Evolutionary conservation across 2,113 vertebrate species (phyloP).

Genomic region (Poeciliopsis turrubarensis): DNA sequence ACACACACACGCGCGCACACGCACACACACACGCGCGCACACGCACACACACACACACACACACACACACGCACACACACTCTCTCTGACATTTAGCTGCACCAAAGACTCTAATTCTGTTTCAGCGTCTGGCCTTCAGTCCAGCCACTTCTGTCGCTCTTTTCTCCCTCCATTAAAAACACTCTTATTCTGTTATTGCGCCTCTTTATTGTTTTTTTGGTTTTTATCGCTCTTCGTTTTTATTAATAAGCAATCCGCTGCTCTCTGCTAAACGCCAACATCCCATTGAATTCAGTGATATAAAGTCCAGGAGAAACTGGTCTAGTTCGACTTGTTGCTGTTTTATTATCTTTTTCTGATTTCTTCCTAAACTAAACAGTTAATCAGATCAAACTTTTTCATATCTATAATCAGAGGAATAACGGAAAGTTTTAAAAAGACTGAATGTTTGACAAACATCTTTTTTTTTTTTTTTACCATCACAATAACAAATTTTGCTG

Average conservation of each 20-base stretch:
- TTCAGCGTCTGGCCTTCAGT: constrained; percentile 59
- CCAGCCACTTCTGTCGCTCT: constrained; percentile 17
- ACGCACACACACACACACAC: constrained; percentile 30
- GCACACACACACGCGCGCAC: constrained; percentile 26
- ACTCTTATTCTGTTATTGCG: not conserved
- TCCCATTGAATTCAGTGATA: not conserved
- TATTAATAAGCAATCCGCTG: not conserved
- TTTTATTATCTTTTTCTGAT: no score
- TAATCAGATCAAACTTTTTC: no score
- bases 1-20: constrained; percentile 23
- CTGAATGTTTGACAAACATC: no score
- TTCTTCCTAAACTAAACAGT: no score
- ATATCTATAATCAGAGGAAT: no score
- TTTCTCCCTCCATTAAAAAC: not conserved
- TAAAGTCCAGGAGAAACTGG: not conserved
- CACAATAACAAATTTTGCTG: no score
- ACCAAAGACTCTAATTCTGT: constrained; percentile 59
- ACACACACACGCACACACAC: not conserved
- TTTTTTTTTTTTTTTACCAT: no score
- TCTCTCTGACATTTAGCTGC: constrained; percentile 68
- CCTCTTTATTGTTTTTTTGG: not conserved
- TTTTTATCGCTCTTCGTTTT: not conserved
- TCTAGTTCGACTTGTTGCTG: no score
- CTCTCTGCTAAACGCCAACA: not conserved
- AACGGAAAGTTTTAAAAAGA: no score